Conservation (phyloP, 2,113 vertebrate species). For the Petrocephalus zakoni region DNA sequence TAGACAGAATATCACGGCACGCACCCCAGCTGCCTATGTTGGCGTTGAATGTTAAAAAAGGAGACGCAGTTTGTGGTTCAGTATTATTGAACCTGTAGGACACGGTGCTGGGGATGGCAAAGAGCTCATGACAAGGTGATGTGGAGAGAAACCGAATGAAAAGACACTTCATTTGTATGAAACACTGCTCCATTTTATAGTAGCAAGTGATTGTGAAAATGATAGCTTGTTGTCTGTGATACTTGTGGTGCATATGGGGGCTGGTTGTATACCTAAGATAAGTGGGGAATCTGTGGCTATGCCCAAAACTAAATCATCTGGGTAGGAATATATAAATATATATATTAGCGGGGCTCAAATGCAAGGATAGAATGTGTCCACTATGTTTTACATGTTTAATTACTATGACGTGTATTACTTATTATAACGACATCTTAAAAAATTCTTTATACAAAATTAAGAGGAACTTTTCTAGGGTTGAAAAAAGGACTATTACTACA, state of each 20-base stretch:
- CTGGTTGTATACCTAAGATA: conserved; percentile 1
- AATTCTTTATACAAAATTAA: background rate
- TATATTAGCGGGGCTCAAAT: background rate
- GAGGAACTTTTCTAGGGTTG: background rate
- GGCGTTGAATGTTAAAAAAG: background rate
- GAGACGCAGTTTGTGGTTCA: background rate
- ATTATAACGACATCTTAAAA: background rate
- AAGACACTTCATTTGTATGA: background rate
- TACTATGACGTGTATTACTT: background rate
- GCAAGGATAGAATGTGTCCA: background rate
- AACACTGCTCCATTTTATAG: background rate
- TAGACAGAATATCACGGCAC: background rate
- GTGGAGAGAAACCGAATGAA: background rate
- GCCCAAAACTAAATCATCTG: background rate
- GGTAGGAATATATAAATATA: background rate
- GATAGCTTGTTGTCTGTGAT: background rate
- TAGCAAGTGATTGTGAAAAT: conserved; percentile 9
- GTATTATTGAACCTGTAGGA: background rate
- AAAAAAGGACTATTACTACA: background rate
- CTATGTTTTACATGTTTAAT: conserved; percentile 4
- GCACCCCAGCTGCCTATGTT: background rate
- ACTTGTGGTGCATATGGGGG: background rate
- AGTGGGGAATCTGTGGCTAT: background rate
- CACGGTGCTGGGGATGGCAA: background rate
- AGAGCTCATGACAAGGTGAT: background rate